phyloP scores from a whole-genome alignment of 2,888 invertebrate genomes.

The Schizotus pectinicornis region DNA sequence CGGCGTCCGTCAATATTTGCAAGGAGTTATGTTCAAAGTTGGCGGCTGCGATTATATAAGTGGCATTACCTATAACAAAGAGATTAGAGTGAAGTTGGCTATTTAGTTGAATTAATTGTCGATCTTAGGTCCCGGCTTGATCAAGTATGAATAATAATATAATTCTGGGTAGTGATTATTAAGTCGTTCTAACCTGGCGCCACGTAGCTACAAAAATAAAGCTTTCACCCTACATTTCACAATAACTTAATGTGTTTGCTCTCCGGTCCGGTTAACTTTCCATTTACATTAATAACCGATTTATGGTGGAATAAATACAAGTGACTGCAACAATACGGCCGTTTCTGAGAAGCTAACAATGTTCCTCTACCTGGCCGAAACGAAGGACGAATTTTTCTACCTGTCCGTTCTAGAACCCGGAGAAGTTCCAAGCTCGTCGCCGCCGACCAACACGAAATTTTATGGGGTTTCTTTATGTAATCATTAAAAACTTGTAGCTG shows the following conservation, averaged over 20 bases:
- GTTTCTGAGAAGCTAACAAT: slow-evolving; percentile 7
- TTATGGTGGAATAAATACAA: slow-evolving; percentile 19
- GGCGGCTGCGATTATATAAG: too few species aligned
- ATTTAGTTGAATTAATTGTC: background rate
- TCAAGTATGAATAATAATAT: background rate
- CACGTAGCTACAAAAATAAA: slow-evolving; percentile 12
- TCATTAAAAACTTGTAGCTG: too few species aligned
- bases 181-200: slow-evolving; percentile 6
- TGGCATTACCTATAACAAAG: too few species aligned
- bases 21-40: too few species aligned
- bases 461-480: too few species aligned
- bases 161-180: background rate
- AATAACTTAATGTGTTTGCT: slow-evolving; percentile 14
- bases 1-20: too few species aligned
- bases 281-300: slow-evolving; percentile 23
- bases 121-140: background rate
- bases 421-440: too few species aligned
- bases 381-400: slow-evolving; percentile 12
- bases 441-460: too few species aligned
- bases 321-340: slow-evolving; percentile 3
- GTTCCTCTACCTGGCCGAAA: slow-evolving; percentile 11
- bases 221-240: slow-evolving; percentile 19
- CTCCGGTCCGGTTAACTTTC: slow-evolving; percentile 20
- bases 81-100: background rate
- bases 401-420: slow-evolving; percentile 10